A percentile compares a stretch with the other conserved stretches of the same genome.
These are phyloP conservation scores for Trachelus iudaicus DNA, from an alignment of 2,888 invertebrate species.

Conservation along the genomic window DNA sequence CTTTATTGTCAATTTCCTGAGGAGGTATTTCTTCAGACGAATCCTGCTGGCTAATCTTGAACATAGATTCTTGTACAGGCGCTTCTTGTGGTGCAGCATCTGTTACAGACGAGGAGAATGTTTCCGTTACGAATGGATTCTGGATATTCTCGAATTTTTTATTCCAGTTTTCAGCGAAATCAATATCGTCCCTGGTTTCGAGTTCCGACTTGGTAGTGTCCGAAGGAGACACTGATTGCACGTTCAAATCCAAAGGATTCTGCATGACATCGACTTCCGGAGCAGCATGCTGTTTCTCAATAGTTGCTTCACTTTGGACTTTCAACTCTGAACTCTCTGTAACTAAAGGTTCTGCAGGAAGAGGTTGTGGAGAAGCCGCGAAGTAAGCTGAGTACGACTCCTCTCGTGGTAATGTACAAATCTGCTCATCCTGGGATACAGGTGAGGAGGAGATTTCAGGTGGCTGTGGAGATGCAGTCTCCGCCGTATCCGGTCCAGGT, in stretches of 20 bases:
- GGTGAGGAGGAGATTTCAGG: background rate
- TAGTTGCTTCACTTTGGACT: background rate
- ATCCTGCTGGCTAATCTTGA: background rate
- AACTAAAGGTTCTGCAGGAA: background rate
- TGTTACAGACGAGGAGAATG: constrained; percentile 5
- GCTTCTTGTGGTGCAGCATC: background rate
- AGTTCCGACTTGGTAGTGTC: background rate
- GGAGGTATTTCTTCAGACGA: background rate
- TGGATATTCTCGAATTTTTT: background rate
- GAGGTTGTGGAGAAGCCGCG: background rate
- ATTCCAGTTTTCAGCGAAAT: background rate
- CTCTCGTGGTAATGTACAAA: background rate
- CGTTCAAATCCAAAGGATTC: constrained; percentile 24
- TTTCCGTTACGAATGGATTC: background rate
- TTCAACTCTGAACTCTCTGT: background rate
- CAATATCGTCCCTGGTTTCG: background rate
- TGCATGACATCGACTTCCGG: constrained; percentile 19
- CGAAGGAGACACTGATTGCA: background rate
- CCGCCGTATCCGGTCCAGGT: background rate
- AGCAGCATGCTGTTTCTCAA: background rate
- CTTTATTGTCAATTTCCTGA: constrained; percentile 5
- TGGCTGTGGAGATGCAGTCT: background rate
- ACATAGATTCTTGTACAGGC: constrained; percentile 1
- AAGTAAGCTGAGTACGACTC: background rate
- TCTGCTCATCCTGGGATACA: background rate